Evolutionary conservation across 92 coral and sea anemone species (phyloP).

Genomic region (Scolanthus callimorphus): DNA sequence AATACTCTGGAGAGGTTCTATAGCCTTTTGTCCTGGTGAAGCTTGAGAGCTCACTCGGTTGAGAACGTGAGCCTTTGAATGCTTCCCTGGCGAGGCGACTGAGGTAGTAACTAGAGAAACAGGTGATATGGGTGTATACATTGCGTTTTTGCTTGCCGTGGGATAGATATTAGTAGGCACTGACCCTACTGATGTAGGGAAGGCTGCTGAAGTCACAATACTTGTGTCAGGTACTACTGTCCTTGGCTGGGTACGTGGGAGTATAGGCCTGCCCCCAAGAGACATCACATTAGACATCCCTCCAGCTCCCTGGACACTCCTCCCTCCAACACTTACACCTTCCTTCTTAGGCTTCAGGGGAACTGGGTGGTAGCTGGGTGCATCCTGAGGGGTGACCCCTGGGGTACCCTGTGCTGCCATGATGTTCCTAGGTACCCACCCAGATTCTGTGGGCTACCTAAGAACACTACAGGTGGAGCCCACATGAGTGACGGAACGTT

Average conservation of each 20-base stretch:
- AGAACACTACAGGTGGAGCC: constrained; percentile 74
- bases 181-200: constrained; percentile 8
- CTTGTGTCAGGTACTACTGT: constrained; percentile 4
- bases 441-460: constrained; percentile 82
- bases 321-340: constrained; percentile 19
- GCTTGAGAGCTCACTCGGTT: too few relatives aligned
- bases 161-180: background rate
- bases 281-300: constrained; percentile 16
- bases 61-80: background rate
- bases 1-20: too few relatives aligned
- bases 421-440: constrained; percentile 81
- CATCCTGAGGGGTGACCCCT: background rate
- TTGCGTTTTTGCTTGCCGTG: background rate
- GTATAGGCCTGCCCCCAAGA: constrained; percentile 64
- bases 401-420: constrained; percentile 42
- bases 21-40: background rate
- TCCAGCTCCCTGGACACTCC: constrained; percentile 13
- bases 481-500: constrained; percentile 42
- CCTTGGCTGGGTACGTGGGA: constrained; percentile 53
- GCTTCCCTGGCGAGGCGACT: too few relatives aligned
- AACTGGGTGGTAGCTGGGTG: constrained; percentile 21
- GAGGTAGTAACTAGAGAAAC: too few relatives aligned
- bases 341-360: constrained; percentile 26
- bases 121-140: background rate
- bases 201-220: background rate